Evolutionary conservation across 1,140 invertebrate species (phyloP).

Genomic region (Apis cerana): DNA sequence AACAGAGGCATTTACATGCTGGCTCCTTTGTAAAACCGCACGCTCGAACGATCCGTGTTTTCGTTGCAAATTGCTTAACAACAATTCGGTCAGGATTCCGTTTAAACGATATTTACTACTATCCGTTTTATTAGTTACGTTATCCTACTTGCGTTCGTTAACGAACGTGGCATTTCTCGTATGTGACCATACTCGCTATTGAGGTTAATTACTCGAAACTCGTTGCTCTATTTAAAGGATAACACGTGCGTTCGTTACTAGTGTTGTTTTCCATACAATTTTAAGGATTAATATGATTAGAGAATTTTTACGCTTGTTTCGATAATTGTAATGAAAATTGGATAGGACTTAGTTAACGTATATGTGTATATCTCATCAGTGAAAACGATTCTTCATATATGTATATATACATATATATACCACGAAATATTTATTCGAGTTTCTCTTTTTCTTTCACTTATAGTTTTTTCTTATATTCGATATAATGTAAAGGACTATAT

Average conservation of each 20-base stretch:
- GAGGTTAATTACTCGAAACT: neutral
- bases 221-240: neutral
- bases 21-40: conserved; percentile 2
- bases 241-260: neutral
- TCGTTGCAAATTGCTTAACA: conserved; percentile 14
- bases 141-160: neutral
- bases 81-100: neutral
- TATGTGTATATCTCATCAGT: too few species aligned
- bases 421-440: too few species aligned
- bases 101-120: conserved; percentile 10
- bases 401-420: too few species aligned
- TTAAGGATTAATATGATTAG: too few species aligned
- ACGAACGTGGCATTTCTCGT: neutral
- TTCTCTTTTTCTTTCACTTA: too few species aligned
- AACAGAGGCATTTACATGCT: neutral
- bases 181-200: neutral
- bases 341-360: too few species aligned
- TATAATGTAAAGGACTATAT: too few species aligned
- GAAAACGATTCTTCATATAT: too few species aligned
- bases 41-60: conserved; percentile 12
- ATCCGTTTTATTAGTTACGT: neutral
- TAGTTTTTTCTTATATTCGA: too few species aligned
- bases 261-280: too few species aligned
- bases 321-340: too few species aligned
- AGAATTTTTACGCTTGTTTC: too few species aligned